These are phyloP conservation scores for Ptyas mucosa DNA, from an alignment of 2,113 vertebrate species.

Conservation along the genomic window DNA sequence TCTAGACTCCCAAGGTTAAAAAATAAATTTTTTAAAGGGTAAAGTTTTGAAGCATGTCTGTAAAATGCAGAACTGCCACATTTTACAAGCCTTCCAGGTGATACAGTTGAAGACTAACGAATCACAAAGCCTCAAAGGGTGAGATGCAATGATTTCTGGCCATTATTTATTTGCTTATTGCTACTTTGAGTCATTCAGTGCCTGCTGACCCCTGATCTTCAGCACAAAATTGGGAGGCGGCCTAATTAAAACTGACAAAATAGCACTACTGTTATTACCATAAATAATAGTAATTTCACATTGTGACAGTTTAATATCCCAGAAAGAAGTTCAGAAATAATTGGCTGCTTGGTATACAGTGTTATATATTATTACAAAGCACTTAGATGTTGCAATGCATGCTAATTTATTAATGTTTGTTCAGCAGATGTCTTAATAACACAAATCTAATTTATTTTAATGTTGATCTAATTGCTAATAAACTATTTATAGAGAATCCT, in stretches of 20 bases:
- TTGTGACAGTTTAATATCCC: conserved; percentile 16
- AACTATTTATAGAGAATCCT: conserved; percentile 56
- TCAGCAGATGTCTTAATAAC: conserved; percentile 61
- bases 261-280: neutral
- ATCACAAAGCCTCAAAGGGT: neutral
- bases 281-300: conserved; percentile 13
- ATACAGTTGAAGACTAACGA: neutral
- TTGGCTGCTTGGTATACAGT: conserved; percentile 57
- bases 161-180: neutral
- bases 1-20: neutral
- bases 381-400: conserved; percentile 41
- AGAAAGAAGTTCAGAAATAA: conserved; percentile 60
- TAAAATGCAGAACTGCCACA: neutral
- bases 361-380: conserved; percentile 57
- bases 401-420: conserved; percentile 60
- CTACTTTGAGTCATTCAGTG: neutral
- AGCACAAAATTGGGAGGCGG: conserved; percentile 1
- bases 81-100: neutral
- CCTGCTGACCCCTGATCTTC: neutral
- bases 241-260: conserved; percentile 37
- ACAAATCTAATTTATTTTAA: conserved; percentile 60
- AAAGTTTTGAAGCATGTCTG: neutral
- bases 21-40: neutral
- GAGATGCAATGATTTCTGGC: neutral
- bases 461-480: conserved; percentile 70